Conservation (phyloP, 53 echinoderm and acorn worm genomes). For the Zoroaster sp. region DNA sequence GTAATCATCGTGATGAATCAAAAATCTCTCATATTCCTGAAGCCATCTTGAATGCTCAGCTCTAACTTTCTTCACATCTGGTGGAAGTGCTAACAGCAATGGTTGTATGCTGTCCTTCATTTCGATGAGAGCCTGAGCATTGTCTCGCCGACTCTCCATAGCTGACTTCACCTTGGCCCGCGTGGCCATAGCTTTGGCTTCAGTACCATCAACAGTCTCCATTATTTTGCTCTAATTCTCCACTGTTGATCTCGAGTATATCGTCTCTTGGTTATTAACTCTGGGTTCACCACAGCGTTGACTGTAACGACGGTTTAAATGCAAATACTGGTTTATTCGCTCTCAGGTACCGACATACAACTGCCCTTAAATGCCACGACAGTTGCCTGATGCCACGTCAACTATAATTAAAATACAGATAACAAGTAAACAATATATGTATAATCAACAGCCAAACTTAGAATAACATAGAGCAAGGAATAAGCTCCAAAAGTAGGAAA, state of each 20-base stretch:
- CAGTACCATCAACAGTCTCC: neutral
- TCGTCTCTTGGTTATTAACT: neutral
- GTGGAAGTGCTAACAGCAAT: neutral
- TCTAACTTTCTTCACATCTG: neutral
- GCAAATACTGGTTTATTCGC: too few relatives aligned
- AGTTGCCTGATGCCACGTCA: too few relatives aligned
- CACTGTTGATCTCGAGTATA: neutral
- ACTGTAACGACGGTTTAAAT: neutral
- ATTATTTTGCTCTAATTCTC: neutral
- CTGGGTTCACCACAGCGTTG: neutral
- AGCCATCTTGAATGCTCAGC: conserved; percentile 11
- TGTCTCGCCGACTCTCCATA: neutral
- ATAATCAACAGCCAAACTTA: too few relatives aligned
- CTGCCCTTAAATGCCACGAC: too few relatives aligned
- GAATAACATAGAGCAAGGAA: too few relatives aligned
- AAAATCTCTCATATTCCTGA: neutral
- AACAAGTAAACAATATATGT: too few relatives aligned
- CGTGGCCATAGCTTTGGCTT: conserved; percentile 8
- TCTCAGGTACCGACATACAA: too few relatives aligned
- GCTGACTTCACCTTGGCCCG: neutral
- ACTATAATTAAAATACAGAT: too few relatives aligned
- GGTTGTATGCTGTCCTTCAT: neutral
- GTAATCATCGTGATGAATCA: conserved; percentile 8
- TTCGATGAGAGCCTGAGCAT: neutral
- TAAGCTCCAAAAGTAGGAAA: too few relatives aligned